phyloP scores from a whole-genome alignment of 2,113 vertebrate genomes.

The Pluvialis apricaria region DNA sequence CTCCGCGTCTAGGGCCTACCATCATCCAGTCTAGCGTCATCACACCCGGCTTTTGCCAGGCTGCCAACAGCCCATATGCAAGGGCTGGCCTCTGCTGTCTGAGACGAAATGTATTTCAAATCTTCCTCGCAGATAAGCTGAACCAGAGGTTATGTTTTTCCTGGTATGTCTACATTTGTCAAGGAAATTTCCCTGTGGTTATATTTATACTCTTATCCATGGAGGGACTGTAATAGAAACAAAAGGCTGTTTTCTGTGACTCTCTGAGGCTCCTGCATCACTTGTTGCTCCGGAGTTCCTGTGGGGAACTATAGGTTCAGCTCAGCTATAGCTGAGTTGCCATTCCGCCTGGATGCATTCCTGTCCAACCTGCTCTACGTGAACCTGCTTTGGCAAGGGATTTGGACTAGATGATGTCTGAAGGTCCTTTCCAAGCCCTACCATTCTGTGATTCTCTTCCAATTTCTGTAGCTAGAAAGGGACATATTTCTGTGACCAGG shows the following conservation, averaged over 20 bases:
- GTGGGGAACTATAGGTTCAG: background rate
- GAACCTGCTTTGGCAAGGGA: too few relatives aligned
- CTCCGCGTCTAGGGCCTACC: background rate
- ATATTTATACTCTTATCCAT: background rate
- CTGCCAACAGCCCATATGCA: conserved; percentile 22
- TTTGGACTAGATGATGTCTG: too few relatives aligned
- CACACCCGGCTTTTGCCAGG: background rate
- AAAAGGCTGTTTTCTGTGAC: background rate
- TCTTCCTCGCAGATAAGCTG: background rate
- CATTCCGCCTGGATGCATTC: too few relatives aligned
- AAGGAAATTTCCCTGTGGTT: background rate
- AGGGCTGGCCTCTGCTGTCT: background rate
- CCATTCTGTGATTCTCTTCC: background rate
- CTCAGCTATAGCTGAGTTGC: background rate
- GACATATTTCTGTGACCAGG: background rate
- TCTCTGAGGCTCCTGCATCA: background rate
- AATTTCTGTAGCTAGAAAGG: background rate
- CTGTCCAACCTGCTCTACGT: too few relatives aligned
- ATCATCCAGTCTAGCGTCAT: background rate
- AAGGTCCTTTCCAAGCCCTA: too few relatives aligned
- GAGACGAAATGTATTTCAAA: background rate
- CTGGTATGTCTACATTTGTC: background rate
- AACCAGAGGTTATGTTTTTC: conserved; percentile 18
- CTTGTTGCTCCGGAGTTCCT: background rate
- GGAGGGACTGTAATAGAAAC: background rate